Base-by-base conservation (phyloP, 2,113 vertebrate species). In the Rousettus leschenaultii region DNA sequence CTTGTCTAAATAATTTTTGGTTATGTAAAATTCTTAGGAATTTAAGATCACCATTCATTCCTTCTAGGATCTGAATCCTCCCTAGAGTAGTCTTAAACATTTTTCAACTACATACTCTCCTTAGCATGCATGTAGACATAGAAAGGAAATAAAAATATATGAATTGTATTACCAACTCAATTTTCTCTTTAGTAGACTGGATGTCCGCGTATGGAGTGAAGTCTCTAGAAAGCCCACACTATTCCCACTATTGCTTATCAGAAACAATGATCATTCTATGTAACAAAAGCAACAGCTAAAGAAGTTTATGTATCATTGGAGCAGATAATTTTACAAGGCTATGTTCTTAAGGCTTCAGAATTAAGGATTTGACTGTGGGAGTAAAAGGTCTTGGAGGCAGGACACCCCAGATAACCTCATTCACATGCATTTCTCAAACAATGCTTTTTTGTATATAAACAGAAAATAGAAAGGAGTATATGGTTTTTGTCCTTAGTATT, bases 261-360 rank as follows among this genome's bases (percentile, higher is more conserved):
- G 96, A 98, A 98, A 98, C 97, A 98, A 95, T 70, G 85, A 94
- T 97, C 94, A 97, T 96, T 97, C 95, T 0, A 13, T 97, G 92
- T 97, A 98, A 97, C 97, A 98, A 97, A 97, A 98, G 91, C 93
- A 98, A 98, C 61, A 4, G 89, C 98, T 98, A 98, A 97, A 97
- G 86, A 98, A 96, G 92, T 95, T 97, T 95, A 97, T 96, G 95
- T 98, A 95, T 91, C 97, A 98, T 95, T 96, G 97, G 89, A 97
- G 83, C 92, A 10, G 11, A 95, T 98, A 98, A 98, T 98, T 98
- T 97, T 96, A 98, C 95, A 98, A 98, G 97, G 85, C 61, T 78
- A 38, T 93, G 38, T 96, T 98, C 96, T 89, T 59, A 97, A 98
- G 95, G 90, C n/a, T 97, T 97, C 79, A 97, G 94, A 96, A 87